phyloP scores from a whole-genome alignment of 2,888 invertebrate genomes.

The Embidobia sp. region DNA sequence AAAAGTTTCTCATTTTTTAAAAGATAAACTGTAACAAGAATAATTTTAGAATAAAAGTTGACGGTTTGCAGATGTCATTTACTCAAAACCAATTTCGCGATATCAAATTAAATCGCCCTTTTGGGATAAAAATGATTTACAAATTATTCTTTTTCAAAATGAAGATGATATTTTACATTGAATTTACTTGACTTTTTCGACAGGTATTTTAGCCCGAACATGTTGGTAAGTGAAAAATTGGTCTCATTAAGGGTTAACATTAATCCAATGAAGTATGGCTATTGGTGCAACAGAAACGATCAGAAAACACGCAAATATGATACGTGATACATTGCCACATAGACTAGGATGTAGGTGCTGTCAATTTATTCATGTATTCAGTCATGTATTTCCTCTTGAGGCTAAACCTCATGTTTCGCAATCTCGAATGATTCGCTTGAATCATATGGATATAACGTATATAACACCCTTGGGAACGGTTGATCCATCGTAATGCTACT shows the following conservation, averaged over 20 bases:
- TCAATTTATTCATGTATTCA: constrained; percentile 66
- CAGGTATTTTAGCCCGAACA: too few relatives aligned
- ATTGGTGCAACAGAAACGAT: constrained; percentile 48
- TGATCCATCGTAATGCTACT: constrained; percentile 57
- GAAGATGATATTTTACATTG: too few relatives aligned
- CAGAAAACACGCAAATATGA: constrained; percentile 57
- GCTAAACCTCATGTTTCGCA: constrained; percentile 64
- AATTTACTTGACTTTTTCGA: too few relatives aligned
- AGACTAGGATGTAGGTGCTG: constrained; percentile 55
- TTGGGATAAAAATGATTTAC: too few relatives aligned
- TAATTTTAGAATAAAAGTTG: too few relatives aligned
- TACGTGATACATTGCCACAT: constrained; percentile 55
- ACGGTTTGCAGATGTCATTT: too few relatives aligned
- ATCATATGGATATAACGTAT: constrained; percentile 64
- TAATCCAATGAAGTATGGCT: constrained; percentile 40
- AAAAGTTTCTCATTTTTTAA: too few relatives aligned
- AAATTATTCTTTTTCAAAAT: too few relatives aligned
- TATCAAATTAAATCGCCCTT: too few relatives aligned
- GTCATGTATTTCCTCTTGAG: constrained; percentile 63
- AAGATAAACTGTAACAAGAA: too few relatives aligned
- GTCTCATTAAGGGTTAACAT: constrained; percentile 34
- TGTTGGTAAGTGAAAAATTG: too few relatives aligned
- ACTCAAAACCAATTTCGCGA: too few relatives aligned
- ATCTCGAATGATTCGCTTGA: constrained; percentile 65
- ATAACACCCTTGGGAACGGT: constrained; percentile 57